phyloP scores from a whole-genome alignment of 2,888 invertebrate species.

The Lypha dubia region DNA sequence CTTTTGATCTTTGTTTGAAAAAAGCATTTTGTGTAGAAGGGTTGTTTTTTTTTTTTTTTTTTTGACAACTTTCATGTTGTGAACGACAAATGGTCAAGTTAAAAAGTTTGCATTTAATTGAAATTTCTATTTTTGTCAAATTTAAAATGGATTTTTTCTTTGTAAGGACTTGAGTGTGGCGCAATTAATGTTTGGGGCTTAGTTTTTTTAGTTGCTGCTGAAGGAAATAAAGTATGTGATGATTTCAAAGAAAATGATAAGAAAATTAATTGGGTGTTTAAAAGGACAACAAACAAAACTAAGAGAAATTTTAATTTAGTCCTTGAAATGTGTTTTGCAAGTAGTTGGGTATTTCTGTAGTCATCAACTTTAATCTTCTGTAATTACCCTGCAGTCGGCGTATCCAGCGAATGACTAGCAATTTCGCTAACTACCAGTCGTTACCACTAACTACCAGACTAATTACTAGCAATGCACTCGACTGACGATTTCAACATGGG shows the following conservation, averaged over 20 bases:
- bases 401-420: too few relatives aligned
- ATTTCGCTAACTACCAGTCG: too few relatives aligned
- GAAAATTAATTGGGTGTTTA: background rate
- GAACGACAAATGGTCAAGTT: slow-evolving; percentile 62
- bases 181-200: slow-evolving; percentile 28
- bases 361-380: too few relatives aligned
- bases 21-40: background rate
- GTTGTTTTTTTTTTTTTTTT: too few relatives aligned
- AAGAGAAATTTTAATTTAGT: too few relatives aligned
- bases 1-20: slow-evolving; percentile 26
- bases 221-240: background rate
- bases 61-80: background rate
- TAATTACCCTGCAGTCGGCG: too few relatives aligned
- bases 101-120: slow-evolving; percentile 18
- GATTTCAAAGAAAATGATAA: slow-evolving; percentile 38
- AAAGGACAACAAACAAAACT: too few relatives aligned
- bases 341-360: too few relatives aligned
- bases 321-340: too few relatives aligned
- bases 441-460: too few relatives aligned
- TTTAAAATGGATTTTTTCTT: slow-evolving; percentile 24
- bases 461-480: too few relatives aligned
- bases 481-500: too few relatives aligned
- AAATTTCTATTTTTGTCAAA: slow-evolving; percentile 15
- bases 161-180: slow-evolving; percentile 22
- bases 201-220: background rate